Base-by-base conservation (phyloP, 2,113 vertebrate genomes). In the Protobothrops flavoviridis region DNA sequence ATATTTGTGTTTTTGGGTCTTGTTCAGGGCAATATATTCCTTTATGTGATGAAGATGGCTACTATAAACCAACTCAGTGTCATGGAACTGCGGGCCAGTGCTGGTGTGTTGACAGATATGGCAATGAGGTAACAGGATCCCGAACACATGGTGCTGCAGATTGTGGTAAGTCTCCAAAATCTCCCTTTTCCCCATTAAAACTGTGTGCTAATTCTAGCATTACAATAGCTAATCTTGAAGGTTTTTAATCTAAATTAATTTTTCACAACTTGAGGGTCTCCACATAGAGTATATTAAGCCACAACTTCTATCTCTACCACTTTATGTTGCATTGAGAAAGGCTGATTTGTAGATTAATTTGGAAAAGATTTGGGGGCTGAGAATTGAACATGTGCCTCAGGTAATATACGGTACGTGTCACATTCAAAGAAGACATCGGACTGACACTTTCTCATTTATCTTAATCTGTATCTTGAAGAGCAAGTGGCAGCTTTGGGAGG, bases 91-190 rank as follows among this genome's bases (percentile, higher is more conserved):
- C 96, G 0, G 99, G 99, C 9, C 99, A 99, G 95, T 99, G 99
- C 96, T 99, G 99, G 99, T 99, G 99, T 95, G 99, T 99, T 61
- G 99, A 99, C 97, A 98, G 98, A 97, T 99, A 99, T 0, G 99
- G 99, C 87, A 99, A 99, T 90, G 99, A 99, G 96, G 97, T 99
- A 7, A 97, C 98, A 0, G 98, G 98, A 91, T 99, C 99, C 92
- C 98, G 98, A 93, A 98, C 96, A 93, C 98, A 97, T 0, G 99
- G 99, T 0, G 97, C 96, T 0, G 97, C 98, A 15, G 98, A 99
- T 93, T 99, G 99, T 1, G 99, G 99, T 99, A 96, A 96, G 98
- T 74, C 11, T 39, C 50, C 61, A 7, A 87, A 9, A 50, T 13
- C 1, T 89, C 50, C 7, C 1, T 88, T n/a, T 0, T 6, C 0